These are phyloP conservation scores for Antechinus flavipes DNA, from an alignment of 2,113 vertebrate genomes.

Conservation along the genomic window DNA sequence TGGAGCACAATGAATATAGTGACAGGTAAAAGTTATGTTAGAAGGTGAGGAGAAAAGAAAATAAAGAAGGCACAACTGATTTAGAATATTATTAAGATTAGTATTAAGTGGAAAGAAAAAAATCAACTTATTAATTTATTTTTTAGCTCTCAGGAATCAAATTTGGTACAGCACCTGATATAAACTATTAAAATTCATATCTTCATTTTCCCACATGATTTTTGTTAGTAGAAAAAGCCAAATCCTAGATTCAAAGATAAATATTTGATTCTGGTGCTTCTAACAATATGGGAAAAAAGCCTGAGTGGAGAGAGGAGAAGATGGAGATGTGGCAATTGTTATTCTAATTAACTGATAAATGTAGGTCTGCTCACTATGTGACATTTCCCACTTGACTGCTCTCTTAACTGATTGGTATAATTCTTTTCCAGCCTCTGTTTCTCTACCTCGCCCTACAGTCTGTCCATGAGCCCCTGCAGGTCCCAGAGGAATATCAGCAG, in stretches of 20 bases:
- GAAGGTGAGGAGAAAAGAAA: neutral
- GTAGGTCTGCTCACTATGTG: neutral
- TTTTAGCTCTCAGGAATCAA: neutral
- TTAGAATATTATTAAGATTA: neutral
- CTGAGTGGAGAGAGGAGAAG: neutral
- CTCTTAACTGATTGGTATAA: conserved; percentile 48
- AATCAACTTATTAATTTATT: neutral
- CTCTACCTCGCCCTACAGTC: conserved; percentile 95
- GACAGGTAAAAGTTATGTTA: neutral
- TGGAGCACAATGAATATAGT: neutral
- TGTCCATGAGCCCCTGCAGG: conserved; percentile 93
- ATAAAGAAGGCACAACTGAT: neutral
- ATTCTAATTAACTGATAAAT: conserved; percentile 7
- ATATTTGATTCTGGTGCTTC: conserved; percentile 33
- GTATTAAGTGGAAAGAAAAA: neutral
- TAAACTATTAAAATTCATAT: neutral
- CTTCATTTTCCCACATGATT: conserved; percentile 37
- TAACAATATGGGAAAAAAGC: conserved; percentile 15
- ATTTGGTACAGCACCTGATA: conserved; percentile 25
- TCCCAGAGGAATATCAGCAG: conserved; percentile 89
- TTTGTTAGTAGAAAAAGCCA: neutral
- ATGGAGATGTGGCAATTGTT: neutral
- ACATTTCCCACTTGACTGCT: neutral
- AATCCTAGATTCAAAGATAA: conserved; percentile 26
- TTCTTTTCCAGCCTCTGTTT: conserved; percentile 92